Evolutionary conservation across 2,797 vertebrate genomes (phyloP).

Genomic region (Sciurus carolinensis): DNA sequence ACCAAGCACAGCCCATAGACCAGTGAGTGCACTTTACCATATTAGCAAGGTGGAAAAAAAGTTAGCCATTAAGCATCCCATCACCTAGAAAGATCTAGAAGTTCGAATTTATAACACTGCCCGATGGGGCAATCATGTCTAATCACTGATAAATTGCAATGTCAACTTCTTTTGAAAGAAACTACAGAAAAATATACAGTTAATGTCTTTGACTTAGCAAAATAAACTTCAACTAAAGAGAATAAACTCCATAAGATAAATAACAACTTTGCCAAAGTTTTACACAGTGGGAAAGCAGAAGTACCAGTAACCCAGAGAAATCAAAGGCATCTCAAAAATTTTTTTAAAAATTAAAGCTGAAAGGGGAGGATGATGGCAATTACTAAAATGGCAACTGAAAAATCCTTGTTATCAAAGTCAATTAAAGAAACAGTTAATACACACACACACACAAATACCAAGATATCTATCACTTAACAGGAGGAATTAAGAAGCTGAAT

Average conservation of each 20-base stretch:
- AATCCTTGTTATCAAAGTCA: slow-evolving; percentile 3
- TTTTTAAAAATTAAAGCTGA: not conserved
- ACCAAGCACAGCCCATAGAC: not conserved
- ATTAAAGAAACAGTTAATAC: not conserved
- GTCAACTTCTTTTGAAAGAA: slow-evolving; percentile 9
- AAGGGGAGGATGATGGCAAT: not conserved
- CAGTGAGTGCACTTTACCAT: not conserved
- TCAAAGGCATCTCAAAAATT: not conserved
- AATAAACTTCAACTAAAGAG: not conserved
- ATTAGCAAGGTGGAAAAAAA: not conserved
- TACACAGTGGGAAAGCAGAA: not conserved
- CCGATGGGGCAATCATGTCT: not conserved
- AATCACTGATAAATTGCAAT: not conserved
- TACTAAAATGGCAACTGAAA: not conserved
- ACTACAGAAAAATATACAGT: not conserved
- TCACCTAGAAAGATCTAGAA: not conserved
- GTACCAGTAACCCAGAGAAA: not conserved
- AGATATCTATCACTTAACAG: not conserved
- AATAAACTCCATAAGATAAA: not conserved
- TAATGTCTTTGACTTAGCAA: not conserved
- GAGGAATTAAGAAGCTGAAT: slow-evolving; percentile 41
- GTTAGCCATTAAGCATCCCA: not conserved
- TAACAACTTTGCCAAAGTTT: not conserved
- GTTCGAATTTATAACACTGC: not conserved
- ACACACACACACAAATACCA: not conserved